phyloP scores from a whole-genome alignment of 2,113 vertebrate species.

The Calidris pugnax region DNA sequence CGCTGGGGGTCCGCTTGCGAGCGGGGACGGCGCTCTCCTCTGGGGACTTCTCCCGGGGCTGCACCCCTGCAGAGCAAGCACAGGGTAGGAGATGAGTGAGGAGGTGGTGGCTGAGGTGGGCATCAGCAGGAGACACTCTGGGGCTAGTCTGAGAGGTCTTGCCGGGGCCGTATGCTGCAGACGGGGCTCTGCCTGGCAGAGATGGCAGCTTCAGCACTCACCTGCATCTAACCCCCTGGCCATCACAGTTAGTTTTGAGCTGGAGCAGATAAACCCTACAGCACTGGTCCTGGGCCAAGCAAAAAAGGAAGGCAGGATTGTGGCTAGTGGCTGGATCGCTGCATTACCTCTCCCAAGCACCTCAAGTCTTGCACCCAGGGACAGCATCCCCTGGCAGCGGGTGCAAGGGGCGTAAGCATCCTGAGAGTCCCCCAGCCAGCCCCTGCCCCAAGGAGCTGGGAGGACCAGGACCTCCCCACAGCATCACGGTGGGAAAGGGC shows the following conservation, averaged over 20 bases:
- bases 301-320: background rate
- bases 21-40: conserved; percentile 74
- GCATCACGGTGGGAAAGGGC: background rate
- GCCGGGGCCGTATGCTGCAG: background rate
- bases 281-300: background rate
- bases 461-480: fast-evolving
- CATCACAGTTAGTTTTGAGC: background rate
- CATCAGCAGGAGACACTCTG: background rate
- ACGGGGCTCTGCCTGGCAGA: background rate
- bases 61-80: conserved; percentile 79
- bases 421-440: background rate
- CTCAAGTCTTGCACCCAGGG: background rate
- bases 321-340: background rate
- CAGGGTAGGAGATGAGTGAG: background rate
- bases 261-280: background rate
- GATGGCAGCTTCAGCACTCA: background rate
- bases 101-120: background rate
- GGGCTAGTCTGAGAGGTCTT: background rate
- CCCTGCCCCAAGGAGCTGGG: background rate
- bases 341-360: background rate
- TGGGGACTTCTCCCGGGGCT: conserved; percentile 74
- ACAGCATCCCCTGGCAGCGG: background rate
- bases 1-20: conserved; percentile 79
- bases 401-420: background rate
- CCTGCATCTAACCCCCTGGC: background rate